phyloP scores from a whole-genome alignment of 35 echinoderm and acorn worm species.

The Chiridota heheva region DNA sequence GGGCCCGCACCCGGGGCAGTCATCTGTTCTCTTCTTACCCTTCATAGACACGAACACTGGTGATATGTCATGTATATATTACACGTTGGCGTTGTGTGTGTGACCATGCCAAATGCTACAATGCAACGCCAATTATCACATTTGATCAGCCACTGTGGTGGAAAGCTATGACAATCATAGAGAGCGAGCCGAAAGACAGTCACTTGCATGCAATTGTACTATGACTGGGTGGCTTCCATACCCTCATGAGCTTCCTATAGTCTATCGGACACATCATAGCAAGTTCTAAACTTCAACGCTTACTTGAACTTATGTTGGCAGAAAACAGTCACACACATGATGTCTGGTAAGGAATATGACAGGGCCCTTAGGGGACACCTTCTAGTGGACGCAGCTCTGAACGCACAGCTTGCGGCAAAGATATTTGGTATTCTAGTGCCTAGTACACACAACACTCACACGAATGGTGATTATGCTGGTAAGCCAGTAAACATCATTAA shows the following conservation, averaged over 20 bases:
- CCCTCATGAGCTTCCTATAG: conserved; percentile 58
- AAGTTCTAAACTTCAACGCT: neutral
- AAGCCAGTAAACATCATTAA: too few species aligned
- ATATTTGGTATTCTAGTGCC: too few species aligned
- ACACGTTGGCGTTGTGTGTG: conserved; percentile 42
- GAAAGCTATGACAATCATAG: conserved; percentile 48
- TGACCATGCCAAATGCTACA: conserved; percentile 36
- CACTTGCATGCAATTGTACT: too few species aligned
- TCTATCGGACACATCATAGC: conserved; percentile 53
- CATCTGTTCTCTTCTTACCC: conserved; percentile 36
- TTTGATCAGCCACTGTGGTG: conserved; percentile 71
- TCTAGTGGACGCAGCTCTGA: conserved; percentile 40
- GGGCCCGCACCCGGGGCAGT: conserved; percentile 45
- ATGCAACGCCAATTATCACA: conserved; percentile 46
- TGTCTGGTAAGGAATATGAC: conserved; percentile 40
- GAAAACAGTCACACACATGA: conserved; percentile 53
- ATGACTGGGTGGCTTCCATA: conserved; percentile 62
- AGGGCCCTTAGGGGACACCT: conserved; percentile 43
- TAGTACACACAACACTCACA: too few species aligned
- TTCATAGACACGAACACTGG: conserved; percentile 42
- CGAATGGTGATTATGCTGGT: too few species aligned
- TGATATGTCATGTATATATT: conserved; percentile 53
- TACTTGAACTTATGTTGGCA: conserved; percentile 49
- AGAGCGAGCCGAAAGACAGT: conserved; percentile 20
- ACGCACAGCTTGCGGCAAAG: neutral